phyloP scores from a whole-genome alignment of 1,140 invertebrate species.

The Drosophila equinoxialis region DNA sequence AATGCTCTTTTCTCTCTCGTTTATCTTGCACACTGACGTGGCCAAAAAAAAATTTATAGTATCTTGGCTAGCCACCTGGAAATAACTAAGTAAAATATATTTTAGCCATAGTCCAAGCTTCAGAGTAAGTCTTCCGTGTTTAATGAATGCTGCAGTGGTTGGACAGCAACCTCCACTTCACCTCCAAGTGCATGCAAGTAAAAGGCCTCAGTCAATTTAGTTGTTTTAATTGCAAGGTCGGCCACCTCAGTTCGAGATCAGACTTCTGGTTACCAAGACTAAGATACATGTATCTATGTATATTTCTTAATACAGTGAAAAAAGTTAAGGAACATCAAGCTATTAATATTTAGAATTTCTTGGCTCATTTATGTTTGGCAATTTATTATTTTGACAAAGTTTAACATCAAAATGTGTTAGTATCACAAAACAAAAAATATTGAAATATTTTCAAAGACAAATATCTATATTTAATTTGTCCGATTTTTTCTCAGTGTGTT shows the following conservation, averaged over 20 bases:
- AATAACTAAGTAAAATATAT: slow-evolving; percentile 2
- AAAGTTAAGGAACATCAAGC: neutral
- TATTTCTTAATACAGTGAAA: neutral
- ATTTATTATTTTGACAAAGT: neutral
- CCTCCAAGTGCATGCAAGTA: slow-evolving; percentile 33
- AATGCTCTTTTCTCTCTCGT: neutral
- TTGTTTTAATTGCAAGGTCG: slow-evolving; percentile 30
- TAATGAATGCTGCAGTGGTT: slow-evolving; percentile 8
- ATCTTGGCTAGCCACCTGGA: slow-evolving; percentile 15
- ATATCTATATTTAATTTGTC: neutral
- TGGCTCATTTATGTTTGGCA: neutral
- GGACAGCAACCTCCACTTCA: neutral
- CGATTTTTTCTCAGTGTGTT: neutral
- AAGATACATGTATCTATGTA: neutral
- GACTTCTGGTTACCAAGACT: slow-evolving; percentile 35
- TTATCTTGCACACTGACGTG: slow-evolving; percentile 19
- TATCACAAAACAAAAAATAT: neutral
- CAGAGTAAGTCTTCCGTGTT: slow-evolving; percentile 23
- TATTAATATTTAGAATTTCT: neutral
- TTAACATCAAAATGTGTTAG: neutral
- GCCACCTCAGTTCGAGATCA: slow-evolving; percentile 21
- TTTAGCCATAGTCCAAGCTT: neutral
- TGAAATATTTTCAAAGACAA: neutral
- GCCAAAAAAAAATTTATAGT: slow-evolving; percentile 20
- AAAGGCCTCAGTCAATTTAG: slow-evolving; percentile 30